Evolutionary conservation across 2,113 vertebrate genomes (phyloP).

Genomic region (Actinemys pallida): DNA sequence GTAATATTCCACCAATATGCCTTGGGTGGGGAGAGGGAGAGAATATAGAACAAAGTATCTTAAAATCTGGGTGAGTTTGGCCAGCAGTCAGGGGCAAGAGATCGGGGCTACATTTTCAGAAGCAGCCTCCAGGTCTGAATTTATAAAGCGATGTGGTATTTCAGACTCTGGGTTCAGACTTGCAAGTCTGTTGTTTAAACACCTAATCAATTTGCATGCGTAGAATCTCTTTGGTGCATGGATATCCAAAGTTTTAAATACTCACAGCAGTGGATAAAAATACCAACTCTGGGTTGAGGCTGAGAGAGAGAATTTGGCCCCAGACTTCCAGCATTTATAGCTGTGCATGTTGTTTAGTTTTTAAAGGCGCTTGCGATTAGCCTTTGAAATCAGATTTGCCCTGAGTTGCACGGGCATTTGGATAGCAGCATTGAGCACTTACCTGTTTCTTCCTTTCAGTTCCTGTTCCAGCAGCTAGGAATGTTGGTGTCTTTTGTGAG

Average conservation of each 20-base stretch:
- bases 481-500: conserved; percentile 99
- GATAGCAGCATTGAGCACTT: neutral
- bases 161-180: neutral
- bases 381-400: neutral
- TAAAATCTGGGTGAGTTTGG: neutral
- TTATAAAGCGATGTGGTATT: neutral
- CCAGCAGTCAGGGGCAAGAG: neutral
- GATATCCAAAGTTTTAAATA: neutral
- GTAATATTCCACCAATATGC: conserved; percentile 42
- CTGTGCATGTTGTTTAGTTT: conserved; percentile 41
- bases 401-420: neutral
- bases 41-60: neutral
- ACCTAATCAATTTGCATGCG: neutral
- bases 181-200: neutral
- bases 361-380: conserved; percentile 29
- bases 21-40: conserved; percentile 9
- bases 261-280: neutral
- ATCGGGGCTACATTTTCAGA: conserved; percentile 38
- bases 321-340: neutral
- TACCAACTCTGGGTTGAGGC: neutral
- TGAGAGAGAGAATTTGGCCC: conserved; percentile 39
- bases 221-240: neutral
- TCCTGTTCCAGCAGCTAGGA: conserved; percentile 96
- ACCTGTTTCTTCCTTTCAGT: conserved; percentile 79
- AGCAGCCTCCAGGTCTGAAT: neutral